These are phyloP conservation scores for Masticophis lateralis DNA, from an alignment of 2,797 vertebrate genomes.

Conservation along the genomic window DNA sequence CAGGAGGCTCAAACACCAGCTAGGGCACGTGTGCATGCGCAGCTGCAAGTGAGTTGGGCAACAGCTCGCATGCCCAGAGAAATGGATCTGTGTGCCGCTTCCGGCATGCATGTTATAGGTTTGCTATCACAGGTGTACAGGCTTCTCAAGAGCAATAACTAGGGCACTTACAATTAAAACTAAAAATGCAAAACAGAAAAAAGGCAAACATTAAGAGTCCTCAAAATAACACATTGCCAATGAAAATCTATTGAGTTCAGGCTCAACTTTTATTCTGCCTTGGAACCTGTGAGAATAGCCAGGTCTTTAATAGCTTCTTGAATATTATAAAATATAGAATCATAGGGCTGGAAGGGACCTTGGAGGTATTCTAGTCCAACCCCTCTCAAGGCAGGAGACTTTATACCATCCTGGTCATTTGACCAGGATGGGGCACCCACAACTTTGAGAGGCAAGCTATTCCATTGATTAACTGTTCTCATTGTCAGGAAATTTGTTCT, in stretches of 20 bases:
- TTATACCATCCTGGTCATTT: no score
- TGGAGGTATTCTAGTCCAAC: background rate
- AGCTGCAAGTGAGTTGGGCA: no score
- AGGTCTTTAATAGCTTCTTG: background rate
- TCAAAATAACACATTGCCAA: background rate
- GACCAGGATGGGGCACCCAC: no score
- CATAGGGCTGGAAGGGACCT: no score
- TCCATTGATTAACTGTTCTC: background rate
- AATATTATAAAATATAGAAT: background rate
- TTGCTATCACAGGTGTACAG: no score
- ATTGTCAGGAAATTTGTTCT: background rate
- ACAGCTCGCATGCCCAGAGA: no score
- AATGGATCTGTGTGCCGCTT: no score
- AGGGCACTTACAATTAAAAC: background rate
- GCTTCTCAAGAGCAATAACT: background rate
- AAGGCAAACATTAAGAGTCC: background rate
- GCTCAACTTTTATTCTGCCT: background rate
- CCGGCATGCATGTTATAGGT: no score
- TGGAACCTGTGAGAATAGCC: background rate
- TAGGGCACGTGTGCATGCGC: no score
- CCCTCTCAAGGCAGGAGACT: background rate
- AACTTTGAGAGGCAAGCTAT: background rate
- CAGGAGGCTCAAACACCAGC: no score
- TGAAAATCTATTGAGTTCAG: background rate
- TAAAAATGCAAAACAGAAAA: background rate